Percentiles rank a stretch among this genome's conserved stretches.
phyloP scores from a whole-genome alignment of 2,113 vertebrate genomes.

The Psittacula cyanocephala region DNA sequence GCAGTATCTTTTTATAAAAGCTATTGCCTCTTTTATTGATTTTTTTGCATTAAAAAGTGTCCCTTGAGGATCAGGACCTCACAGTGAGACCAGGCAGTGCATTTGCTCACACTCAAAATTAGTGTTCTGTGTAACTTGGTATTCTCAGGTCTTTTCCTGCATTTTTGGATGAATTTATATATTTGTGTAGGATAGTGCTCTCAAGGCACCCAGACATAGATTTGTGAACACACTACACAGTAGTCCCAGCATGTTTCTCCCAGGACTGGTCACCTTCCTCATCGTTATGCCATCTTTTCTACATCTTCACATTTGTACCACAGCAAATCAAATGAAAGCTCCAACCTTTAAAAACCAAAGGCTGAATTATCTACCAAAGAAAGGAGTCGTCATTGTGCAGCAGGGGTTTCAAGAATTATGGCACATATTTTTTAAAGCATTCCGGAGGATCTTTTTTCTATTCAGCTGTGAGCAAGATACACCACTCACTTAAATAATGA shows the following conservation, averaged over 20 bases:
- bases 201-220: not conserved
- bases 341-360: not conserved
- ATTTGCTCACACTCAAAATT: not conserved
- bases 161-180: not conserved
- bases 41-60: not conserved
- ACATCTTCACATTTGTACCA: not conserved
- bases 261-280: not conserved
- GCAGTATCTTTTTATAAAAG: not conserved
- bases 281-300: not conserved
- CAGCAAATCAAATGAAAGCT: not conserved
- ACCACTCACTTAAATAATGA: not conserved
- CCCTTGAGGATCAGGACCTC: not conserved
- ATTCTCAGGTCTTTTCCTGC: not conserved
- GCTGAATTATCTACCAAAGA: not conserved
- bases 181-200: not conserved
- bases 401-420: not conserved
- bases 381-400: not conserved
- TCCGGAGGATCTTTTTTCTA: not conserved
- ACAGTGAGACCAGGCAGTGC: not conserved
- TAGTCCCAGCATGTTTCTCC: not conserved
- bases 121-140: not conserved
- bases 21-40: not conserved
- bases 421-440: not conserved
- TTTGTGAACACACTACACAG: not conserved
- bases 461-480: not conserved